Conservation (phyloP, 2,113 vertebrate species). For the Odontophorus gujanensis region DNA sequence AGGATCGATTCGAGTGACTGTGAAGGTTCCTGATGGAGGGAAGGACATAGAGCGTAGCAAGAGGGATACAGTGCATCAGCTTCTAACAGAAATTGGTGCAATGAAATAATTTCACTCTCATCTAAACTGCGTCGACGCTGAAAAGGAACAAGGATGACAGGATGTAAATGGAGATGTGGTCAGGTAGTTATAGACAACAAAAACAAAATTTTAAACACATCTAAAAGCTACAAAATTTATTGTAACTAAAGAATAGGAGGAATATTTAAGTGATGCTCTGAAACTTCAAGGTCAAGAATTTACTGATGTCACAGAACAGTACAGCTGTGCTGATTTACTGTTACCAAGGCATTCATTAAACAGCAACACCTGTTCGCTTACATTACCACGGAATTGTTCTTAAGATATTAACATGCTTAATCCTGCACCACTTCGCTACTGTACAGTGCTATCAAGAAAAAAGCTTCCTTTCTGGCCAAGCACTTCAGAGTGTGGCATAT, state of each 20-base stretch:
- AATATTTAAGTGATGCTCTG: background rate
- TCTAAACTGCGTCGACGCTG: constrained; percentile 56
- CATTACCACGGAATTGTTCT: background rate
- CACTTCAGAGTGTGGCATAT: fast-evolving
- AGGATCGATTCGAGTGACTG: constrained; percentile 29
- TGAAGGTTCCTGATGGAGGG: constrained; percentile 39
- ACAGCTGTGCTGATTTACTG: background rate
- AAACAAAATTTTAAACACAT: background rate
- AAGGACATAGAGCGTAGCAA: constrained; percentile 37
- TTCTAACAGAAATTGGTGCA: constrained; percentile 68
- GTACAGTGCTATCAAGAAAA: background rate
- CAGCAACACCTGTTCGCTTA: background rate
- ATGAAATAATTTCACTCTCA: constrained; percentile 55
- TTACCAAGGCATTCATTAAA: background rate
- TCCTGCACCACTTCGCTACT: background rate
- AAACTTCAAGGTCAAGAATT: constrained; percentile 12
- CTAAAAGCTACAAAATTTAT: background rate
- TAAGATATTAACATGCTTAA: background rate
- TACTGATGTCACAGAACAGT: background rate
- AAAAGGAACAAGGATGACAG: constrained; percentile 55
- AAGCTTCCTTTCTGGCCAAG: background rate
- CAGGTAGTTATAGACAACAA: background rate
- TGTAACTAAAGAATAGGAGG: background rate
- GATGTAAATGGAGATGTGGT: constrained; percentile 25
- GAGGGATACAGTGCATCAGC: constrained; percentile 48